phyloP scores from a whole-genome alignment of 2,113 vertebrate genomes.

The Paramormyrops kingsleyae region DNA sequence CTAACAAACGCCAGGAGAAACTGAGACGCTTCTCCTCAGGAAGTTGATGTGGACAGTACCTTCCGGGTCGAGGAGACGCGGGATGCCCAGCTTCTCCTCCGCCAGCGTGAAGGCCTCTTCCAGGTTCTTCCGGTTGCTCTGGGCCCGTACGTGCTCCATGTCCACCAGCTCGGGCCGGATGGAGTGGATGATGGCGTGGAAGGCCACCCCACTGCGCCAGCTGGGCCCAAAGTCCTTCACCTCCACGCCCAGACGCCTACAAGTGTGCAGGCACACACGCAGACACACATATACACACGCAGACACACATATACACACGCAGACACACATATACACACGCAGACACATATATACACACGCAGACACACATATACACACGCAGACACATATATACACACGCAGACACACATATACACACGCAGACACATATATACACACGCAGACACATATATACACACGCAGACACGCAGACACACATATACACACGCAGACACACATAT shows the following conservation, averaged over 20 bases:
- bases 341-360: not conserved
- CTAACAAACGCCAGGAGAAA: not conserved
- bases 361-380: not conserved
- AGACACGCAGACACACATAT: too few species aligned
- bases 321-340: not conserved
- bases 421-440: too few species aligned
- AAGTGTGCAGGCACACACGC: conserved; percentile 12
- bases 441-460: too few species aligned
- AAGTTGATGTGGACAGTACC: conserved; percentile 51
- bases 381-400: too few species aligned
- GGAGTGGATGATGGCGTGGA: conserved; percentile 84
- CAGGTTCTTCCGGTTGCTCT: conserved; percentile 80
- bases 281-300: not conserved
- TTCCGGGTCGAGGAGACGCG: conserved; percentile 89
- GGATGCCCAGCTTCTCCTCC: conserved; percentile 83
- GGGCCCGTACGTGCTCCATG: conserved; percentile 72
- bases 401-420: too few species aligned
- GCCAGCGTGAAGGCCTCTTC: conserved; percentile 86
- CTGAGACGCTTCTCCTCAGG: not conserved
- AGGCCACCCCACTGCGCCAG: conserved; percentile 88
- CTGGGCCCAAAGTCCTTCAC: conserved; percentile 92
- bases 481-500: not conserved
- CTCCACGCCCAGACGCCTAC: conserved; percentile 77
- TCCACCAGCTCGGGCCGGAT: conserved; percentile 86
- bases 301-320: conserved; percentile 5